Percentiles rank a stretch among this genome's conserved stretches.
These are phyloP conservation scores for Montipora sp. DNA, from an alignment of 64 coral and sea anemone species.

Conservation along the genomic window DNA sequence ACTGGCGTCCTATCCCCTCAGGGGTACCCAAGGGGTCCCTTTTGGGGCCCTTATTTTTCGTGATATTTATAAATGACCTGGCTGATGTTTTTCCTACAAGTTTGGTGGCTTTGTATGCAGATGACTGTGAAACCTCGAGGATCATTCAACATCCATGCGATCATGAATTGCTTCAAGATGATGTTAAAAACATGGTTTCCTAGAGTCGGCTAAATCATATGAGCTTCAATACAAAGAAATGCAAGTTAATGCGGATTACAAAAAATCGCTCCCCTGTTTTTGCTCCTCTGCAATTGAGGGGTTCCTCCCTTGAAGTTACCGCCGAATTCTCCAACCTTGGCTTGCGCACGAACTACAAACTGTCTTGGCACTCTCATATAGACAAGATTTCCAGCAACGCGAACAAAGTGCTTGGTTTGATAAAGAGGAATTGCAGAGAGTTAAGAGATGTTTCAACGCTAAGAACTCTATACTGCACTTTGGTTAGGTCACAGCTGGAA, in stretches of 20 bases:
- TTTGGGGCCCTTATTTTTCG: neutral
- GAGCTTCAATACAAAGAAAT: slow-evolving; percentile 11
- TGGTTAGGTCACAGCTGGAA: neutral
- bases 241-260: slow-evolving; percentile 7
- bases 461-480: neutral
- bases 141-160: slow-evolving; percentile 17
- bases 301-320: neutral
- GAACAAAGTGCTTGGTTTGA: slow-evolving; percentile 5
- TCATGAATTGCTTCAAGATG: slow-evolving; percentile 18
- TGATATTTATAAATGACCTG: slow-evolving; percentile 7
- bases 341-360: too few species aligned
- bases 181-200: neutral
- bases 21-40: neutral
- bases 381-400: neutral
- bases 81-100: neutral
- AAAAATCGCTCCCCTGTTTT: neutral
- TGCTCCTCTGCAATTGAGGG: slow-evolving; percentile 11
- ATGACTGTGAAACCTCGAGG: slow-evolving; percentile 9
- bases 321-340: too few species aligned
- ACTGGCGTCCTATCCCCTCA: slow-evolving; percentile 8
- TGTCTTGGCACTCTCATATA: too few species aligned
- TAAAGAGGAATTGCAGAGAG: slow-evolving; percentile 10
- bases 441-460: neutral
- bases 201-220: slow-evolving; percentile 5
- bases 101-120: slow-evolving; percentile 10